These are phyloP conservation scores for Meghimatium bilineatum DNA, from an alignment of 2,888 invertebrate species.

Conservation along the genomic window DNA sequence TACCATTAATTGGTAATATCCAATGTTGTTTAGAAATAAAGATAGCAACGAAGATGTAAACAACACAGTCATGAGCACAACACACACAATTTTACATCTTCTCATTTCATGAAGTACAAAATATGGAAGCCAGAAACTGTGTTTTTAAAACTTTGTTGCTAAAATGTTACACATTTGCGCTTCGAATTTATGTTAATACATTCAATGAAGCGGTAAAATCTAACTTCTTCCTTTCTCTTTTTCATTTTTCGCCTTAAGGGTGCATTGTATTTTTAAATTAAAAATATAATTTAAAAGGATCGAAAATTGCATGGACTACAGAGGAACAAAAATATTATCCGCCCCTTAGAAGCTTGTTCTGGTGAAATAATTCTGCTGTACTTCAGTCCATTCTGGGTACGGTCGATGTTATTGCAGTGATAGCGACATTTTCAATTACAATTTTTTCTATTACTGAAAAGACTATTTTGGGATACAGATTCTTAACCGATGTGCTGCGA, in stretches of 20 bases:
- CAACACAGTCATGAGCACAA: too few species aligned
- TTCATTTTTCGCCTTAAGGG: background rate
- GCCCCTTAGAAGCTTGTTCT: background rate
- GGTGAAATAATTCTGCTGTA: background rate
- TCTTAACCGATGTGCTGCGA: too few species aligned
- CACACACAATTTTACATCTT: too few species aligned
- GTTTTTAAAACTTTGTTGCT: background rate
- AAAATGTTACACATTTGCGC: background rate
- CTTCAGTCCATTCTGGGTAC: background rate
- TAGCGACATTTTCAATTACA: too few species aligned
- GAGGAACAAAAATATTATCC: background rate
- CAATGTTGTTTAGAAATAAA: background rate
- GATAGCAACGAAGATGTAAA: too few species aligned
- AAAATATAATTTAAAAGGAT: conserved; percentile 1
- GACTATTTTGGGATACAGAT: too few species aligned
- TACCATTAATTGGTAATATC: background rate
- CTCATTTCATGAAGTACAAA: too few species aligned
- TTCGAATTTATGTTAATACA: background rate
- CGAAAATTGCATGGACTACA: background rate
- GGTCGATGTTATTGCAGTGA: background rate
- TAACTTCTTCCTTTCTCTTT: background rate
- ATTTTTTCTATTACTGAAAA: too few species aligned
- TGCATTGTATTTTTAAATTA: conserved; percentile 17
- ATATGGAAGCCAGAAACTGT: too few species aligned
- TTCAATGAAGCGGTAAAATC: background rate